phyloP scores from a whole-genome alignment of 2,113 vertebrate species.

The Passerina amoena region DNA sequence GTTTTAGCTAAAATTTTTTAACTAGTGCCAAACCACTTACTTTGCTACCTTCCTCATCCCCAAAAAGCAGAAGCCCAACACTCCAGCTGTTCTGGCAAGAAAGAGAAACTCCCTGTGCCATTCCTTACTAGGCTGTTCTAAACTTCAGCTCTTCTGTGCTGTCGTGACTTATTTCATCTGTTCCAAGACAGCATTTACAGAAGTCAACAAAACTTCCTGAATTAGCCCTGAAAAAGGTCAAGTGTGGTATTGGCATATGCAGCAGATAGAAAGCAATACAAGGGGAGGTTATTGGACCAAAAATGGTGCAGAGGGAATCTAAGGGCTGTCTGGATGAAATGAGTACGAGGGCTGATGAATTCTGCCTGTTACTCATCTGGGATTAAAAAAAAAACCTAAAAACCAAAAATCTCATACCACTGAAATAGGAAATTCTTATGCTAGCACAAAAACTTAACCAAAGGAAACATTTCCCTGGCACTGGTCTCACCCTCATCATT shows the following conservation, averaged over 20 bases:
- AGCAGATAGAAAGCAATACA: background rate
- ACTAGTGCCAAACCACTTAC: background rate
- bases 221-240: fast-evolving
- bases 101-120: background rate
- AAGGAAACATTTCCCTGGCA: background rate
- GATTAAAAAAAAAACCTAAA: background rate
- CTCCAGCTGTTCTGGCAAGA: background rate
- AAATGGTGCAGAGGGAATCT: background rate
- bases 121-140: background rate
- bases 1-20: background rate
- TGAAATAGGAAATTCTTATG: background rate
- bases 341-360: background rate
- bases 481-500: background rate
- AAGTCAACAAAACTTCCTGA: background rate
- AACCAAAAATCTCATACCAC: background rate
- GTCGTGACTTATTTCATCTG: background rate
- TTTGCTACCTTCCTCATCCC: background rate
- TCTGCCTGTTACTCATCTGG: background rate
- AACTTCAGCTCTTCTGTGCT: background rate
- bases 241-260: background rate
- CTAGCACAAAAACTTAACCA: background rate
- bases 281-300: background rate
- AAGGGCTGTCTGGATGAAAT: background rate
- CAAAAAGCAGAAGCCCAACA: background rate
- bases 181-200: background rate